Evolutionary conservation across 2,113 vertebrate species (phyloP).

Genomic region (Pogonocichla stellata): DNA sequence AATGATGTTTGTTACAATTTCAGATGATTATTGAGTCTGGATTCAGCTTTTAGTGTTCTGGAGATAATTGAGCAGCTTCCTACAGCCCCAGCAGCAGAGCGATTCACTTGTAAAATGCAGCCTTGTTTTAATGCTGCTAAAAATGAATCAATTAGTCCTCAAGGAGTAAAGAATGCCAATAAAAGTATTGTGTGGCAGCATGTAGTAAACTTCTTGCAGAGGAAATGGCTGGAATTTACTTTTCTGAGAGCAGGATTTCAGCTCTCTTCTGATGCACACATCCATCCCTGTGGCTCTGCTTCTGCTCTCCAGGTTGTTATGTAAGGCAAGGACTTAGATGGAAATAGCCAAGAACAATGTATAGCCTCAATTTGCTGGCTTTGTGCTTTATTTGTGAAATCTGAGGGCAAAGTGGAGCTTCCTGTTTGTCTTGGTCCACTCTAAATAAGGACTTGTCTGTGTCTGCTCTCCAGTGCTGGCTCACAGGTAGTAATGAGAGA

Average conservation of each 20-base stretch:
- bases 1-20: not conserved
- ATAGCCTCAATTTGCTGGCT: not conserved
- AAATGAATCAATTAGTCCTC: slow-evolving; percentile 50
- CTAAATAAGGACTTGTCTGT: not conserved
- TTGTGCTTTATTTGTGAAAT: not conserved
- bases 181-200: not conserved
- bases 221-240: slow-evolving; percentile 9
- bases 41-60: not conserved
- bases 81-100: not conserved
- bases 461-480: not conserved
- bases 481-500: not conserved
- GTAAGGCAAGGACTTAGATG: not conserved
- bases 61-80: slow-evolving; percentile 19
- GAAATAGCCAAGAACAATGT: not conserved
- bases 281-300: not conserved
- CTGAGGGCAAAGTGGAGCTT: not conserved
- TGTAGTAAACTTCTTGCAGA: slow-evolving; percentile 11
- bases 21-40: not conserved
- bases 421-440: not conserved
- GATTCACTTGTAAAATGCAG: slow-evolving; percentile 21
- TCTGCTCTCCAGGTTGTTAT: not conserved
- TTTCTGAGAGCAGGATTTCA: not conserved
- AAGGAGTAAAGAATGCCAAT: slow-evolving; percentile 45
- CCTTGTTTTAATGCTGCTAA: slow-evolving; percentile 40
- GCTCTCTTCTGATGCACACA: not conserved